Percentiles rank a stretch among this genome's conserved stretches.
These are phyloP conservation scores for Enteromius argenteus DNA, from an alignment of 2,797 vertebrate genomes.

Conservation along the genomic window DNA sequence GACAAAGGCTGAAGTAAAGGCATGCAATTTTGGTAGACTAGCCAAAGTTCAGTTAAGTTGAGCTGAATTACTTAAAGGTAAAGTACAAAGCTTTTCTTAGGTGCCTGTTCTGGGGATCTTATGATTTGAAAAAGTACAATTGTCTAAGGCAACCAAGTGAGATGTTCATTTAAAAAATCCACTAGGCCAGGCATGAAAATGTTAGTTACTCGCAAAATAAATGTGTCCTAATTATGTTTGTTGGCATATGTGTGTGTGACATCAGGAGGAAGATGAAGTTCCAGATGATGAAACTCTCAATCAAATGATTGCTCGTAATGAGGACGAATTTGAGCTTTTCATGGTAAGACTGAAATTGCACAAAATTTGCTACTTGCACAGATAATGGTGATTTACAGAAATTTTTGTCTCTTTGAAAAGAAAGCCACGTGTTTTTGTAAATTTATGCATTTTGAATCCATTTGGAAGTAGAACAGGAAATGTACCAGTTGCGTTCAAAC, in stretches of 20 bases:
- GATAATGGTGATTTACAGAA: conserved; percentile 15
- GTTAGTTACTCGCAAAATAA: neutral
- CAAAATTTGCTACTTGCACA: neutral
- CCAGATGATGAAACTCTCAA: conserved; percentile 98
- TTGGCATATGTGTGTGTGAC: conserved; percentile 27
- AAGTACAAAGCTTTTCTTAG: neutral
- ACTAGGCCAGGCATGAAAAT: neutral
- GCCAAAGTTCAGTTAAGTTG: neutral
- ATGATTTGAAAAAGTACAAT: neutral
- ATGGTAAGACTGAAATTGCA: conserved; percentile 84
- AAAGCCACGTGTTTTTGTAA: neutral
- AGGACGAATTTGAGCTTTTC: conserved; percentile 97
- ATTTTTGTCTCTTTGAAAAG: neutral
- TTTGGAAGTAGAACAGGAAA: neutral
- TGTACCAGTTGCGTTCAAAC: neutral
- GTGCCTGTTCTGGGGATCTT: neutral
- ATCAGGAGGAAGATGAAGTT: conserved; percentile 97
- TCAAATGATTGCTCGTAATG: conserved; percentile 97
- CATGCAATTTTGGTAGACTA: conserved; percentile 18
- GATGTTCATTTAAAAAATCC: neutral
- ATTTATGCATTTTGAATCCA: neutral
- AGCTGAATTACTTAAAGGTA: neutral
- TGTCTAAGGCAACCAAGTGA: too few relatives aligned
- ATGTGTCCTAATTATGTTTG: neutral
- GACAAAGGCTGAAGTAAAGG: conserved; percentile 10